phyloP scores from a whole-genome alignment of 2,113 vertebrate genomes.

The Megaptera novaeangliae region DNA sequence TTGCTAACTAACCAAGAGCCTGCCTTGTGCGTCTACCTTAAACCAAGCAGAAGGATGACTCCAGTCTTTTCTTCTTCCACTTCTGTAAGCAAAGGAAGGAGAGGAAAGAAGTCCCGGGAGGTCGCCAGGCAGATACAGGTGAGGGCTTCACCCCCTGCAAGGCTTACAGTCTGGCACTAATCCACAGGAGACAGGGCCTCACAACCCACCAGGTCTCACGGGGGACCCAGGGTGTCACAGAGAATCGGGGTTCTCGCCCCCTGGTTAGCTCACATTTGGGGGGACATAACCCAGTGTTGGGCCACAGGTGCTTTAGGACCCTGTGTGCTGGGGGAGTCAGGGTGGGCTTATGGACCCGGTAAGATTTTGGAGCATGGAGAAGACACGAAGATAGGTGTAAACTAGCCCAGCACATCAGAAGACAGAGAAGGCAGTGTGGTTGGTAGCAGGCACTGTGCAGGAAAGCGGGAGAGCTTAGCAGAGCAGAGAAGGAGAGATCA shows the following conservation, averaged over 20 bases:
- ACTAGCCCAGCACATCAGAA: background rate
- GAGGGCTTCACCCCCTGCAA: background rate
- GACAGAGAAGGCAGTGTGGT: background rate
- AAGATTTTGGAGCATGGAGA: background rate
- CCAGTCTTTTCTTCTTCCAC: background rate
- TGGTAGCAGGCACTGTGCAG: background rate
- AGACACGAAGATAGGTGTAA: background rate
- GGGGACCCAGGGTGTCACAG: fast-evolving
- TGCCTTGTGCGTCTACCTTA: background rate
- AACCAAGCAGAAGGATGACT: background rate
- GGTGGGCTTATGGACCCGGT: background rate
- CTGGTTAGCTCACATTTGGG: background rate
- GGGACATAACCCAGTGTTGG: background rate
- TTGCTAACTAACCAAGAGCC: background rate
- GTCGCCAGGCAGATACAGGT: background rate
- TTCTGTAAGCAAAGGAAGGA: background rate
- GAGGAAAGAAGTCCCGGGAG: background rate
- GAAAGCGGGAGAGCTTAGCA: background rate
- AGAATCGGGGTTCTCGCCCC: background rate
- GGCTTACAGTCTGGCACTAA: background rate
- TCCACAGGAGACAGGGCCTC: background rate
- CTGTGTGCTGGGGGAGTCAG: background rate
- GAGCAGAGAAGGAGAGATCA: background rate
- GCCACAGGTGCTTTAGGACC: background rate
- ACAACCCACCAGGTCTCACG: background rate